Percentiles rank a stretch among this genome's conserved stretches.
Evolutionary conservation across 2,113 vertebrate genomes (phyloP).

Genomic region (Stigmatopora nigra): DNA sequence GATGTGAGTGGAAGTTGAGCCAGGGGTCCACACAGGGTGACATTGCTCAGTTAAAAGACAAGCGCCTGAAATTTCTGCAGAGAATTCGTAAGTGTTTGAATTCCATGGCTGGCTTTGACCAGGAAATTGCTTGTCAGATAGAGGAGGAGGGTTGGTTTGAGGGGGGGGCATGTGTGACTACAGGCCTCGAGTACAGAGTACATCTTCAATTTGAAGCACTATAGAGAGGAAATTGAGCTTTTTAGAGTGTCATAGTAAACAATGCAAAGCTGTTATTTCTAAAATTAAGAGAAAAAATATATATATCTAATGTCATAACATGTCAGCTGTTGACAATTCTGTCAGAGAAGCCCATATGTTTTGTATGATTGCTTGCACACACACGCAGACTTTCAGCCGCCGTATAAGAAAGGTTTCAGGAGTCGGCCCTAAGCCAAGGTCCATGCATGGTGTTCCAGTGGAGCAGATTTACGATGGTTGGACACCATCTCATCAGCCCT

Average conservation of each 20-base stretch:
- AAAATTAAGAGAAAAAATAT: not conserved
- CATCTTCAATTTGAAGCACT: conserved; percentile 12
- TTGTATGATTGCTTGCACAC: not conserved
- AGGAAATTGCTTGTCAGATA: conserved; percentile 38
- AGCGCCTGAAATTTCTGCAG: conserved; percentile 25
- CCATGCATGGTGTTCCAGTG: conserved; percentile 13
- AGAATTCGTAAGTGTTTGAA: conserved; percentile 23
- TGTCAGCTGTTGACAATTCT: not conserved
- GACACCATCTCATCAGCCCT: conserved; percentile 33
- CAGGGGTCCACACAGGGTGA: conserved; percentile 40
- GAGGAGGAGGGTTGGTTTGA: conserved; percentile 16
- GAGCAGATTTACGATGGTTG: conserved; percentile 37
- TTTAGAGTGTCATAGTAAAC: not conserved
- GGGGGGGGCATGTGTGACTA: conserved; percentile 2
- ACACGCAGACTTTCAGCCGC: not conserved
- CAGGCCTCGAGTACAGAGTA: not conserved
- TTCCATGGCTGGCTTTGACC: conserved; percentile 30
- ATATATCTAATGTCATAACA: not conserved
- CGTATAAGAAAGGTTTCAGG: conserved; percentile 6
- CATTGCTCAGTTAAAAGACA: conserved; percentile 52
- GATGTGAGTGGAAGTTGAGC: conserved; percentile 33
- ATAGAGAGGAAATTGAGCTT: conserved; percentile 15
- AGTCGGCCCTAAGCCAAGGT: conserved; percentile 43
- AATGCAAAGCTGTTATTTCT: not conserved
- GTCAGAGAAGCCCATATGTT: not conserved